Evolutionary conservation across 2,797 vertebrate species (phyloP).

Genomic region (Syncerus caffer): DNA sequence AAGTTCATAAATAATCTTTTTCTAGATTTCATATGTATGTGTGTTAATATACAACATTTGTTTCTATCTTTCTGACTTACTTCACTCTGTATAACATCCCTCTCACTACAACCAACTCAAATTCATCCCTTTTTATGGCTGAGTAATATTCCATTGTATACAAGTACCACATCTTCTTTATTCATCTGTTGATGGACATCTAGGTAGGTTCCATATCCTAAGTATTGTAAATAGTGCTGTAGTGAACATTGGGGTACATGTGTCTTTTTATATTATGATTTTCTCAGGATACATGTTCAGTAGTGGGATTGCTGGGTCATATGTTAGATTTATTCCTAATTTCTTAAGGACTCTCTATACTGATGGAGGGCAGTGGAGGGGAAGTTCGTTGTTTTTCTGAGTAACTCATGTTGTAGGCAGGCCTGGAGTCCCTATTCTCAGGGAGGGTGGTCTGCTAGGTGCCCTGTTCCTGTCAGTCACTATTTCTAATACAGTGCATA

Average conservation of each 20-base stretch:
- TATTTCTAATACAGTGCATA: not conserved
- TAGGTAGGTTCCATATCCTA: not conserved
- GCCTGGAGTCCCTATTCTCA: too few relatives aligned
- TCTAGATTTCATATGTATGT: not conserved
- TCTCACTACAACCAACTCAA: not conserved
- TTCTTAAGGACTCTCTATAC: not conserved
- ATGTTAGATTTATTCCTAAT: not conserved
- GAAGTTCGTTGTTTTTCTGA: not conserved
- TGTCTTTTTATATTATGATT: not conserved
- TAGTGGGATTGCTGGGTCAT: not conserved
- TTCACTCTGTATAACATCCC: not conserved
- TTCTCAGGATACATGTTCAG: not conserved
- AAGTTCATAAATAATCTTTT: not conserved
- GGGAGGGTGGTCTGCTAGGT: rapidly evolving
- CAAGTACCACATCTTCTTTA: not conserved
- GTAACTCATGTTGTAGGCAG: not conserved
- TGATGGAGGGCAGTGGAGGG: not conserved
- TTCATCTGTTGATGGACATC: not conserved
- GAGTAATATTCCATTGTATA: not conserved
- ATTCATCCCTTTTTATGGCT: not conserved
- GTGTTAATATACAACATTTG: not conserved
- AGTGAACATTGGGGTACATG: not conserved
- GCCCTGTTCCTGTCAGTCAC: not conserved
- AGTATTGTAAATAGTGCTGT: not conserved
- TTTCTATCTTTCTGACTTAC: not conserved